Percentiles rank a stretch among this genome's conserved stretches.
These are phyloP conservation scores for Pseudotriccus pelzelni DNA, from an alignment of 2,797 vertebrate genomes.

Conservation along the genomic window DNA sequence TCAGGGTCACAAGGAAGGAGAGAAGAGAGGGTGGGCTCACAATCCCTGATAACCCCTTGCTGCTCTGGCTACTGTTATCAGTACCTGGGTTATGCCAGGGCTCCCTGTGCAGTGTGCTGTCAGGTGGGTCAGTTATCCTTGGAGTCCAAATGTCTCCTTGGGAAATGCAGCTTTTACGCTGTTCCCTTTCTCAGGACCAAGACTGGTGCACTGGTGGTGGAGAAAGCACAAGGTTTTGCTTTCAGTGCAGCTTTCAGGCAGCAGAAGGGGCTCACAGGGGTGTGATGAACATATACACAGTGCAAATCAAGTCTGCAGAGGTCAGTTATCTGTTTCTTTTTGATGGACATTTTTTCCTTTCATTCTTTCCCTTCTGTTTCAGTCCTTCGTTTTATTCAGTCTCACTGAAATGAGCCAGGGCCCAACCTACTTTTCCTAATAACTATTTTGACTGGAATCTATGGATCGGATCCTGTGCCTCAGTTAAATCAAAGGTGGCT, in stretches of 20 bases:
- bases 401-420: not conserved
- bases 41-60: not conserved
- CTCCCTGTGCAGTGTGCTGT: not conserved
- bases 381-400: not conserved
- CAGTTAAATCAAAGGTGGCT: not conserved
- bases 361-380: not conserved
- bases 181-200: not conserved
- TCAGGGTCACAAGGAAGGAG: not conserved
- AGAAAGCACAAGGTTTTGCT: not conserved
- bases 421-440: not conserved
- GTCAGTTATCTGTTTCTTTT: not conserved
- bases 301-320: not conserved
- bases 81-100: not conserved
- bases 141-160: not conserved
- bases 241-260: not conserved
- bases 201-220: not conserved
- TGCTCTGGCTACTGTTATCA: not conserved
- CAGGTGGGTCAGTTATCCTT: not conserved
- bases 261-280: rapidly evolving
- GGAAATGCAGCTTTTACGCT: not conserved
- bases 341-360: not conserved
- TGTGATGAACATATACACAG: not conserved
- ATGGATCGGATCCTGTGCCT: not conserved
- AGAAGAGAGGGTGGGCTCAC: not conserved
- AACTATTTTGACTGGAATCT: not conserved